Evolutionary conservation across 2,113 vertebrate species (phyloP).

Genomic region (Pollimyrus isidori): DNA sequence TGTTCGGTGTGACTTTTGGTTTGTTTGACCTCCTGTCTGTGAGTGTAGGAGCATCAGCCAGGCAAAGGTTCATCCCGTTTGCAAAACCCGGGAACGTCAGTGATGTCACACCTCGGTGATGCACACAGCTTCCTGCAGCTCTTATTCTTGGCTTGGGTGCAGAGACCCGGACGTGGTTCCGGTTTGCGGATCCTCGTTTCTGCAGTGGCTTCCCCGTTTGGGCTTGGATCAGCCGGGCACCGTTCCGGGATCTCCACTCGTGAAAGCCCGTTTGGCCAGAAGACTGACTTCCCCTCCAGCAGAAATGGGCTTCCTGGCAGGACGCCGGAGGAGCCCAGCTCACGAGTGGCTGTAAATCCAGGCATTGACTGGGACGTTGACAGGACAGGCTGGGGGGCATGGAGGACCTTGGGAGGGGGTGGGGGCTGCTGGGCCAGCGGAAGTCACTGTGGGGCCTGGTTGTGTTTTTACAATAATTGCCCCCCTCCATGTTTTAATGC

Average conservation of each 20-base stretch:
- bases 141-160: not conserved
- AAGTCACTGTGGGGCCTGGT: not conserved
- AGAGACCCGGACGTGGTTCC: not conserved
- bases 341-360: constrained; percentile 4
- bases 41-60: not conserved
- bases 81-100: not conserved
- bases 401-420: no score
- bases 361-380: not conserved
- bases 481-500: not conserved
- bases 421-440: not conserved
- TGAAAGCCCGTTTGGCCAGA: not conserved
- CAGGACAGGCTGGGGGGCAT: not conserved
- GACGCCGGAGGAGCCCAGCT: not conserved
- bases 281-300: not conserved
- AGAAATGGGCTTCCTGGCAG: not conserved
- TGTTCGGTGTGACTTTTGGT: not conserved
- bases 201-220: not conserved
- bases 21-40: not conserved
- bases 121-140: not conserved
- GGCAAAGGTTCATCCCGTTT: not conserved
- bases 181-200: not conserved
- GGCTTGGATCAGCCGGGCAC: not conserved
- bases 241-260: not conserved
- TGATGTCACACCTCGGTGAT: not conserved
- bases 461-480: not conserved